Base-by-base conservation (phyloP, 2,113 vertebrate genomes). In the Mesitornis unicolor region DNA sequence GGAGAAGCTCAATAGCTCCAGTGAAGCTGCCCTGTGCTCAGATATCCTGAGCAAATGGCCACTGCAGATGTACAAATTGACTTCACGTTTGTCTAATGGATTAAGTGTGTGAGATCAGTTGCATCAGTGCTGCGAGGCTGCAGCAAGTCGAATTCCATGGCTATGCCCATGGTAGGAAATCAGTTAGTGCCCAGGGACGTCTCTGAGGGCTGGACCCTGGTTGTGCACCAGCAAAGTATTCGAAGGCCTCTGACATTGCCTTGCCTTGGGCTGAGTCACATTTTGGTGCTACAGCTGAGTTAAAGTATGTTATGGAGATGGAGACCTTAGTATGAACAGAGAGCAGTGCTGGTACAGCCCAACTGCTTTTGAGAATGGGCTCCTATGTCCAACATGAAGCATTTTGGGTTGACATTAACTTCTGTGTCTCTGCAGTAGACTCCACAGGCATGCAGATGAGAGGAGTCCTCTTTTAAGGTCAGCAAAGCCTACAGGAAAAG, bases 1-100 rank as follows among this genome's bases (percentile, higher is more conserved):
- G 83, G 73, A 93, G 95, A 90, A 87, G 47, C 40, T 91, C 86
- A 75, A 11, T 56, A 92, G 35, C 56, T 93, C 43, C 51, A 78
- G 64, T 29, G 73, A 84, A 92, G 87, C 91, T 92, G 56, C 64
- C 21, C 43, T 64, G 29, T 81, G 64, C 83, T 95, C 91, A 93
- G 86, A 87, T 83, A 78, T 84, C 60, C 36, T 56, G 60, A 78
- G 64, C 93, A 95, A 96, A 95, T 87, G 94, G 80, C 35, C 93
- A 84, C 73, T 84, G 43, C 60, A 88, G 50, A 94, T 91, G 67
- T 74, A 80, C 82, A 88, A 73, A 90, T 53, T 86, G 57, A 53
- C 33, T 85, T 90, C 36, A 33, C 60, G 6, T 68, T 70, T 87
- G 8, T 75, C 56, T 92, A 13, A n/a, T 56, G 60, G 47, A 83